phyloP scores from a whole-genome alignment of 2,888 invertebrate species.

The Erpobdella octoculata region DNA sequence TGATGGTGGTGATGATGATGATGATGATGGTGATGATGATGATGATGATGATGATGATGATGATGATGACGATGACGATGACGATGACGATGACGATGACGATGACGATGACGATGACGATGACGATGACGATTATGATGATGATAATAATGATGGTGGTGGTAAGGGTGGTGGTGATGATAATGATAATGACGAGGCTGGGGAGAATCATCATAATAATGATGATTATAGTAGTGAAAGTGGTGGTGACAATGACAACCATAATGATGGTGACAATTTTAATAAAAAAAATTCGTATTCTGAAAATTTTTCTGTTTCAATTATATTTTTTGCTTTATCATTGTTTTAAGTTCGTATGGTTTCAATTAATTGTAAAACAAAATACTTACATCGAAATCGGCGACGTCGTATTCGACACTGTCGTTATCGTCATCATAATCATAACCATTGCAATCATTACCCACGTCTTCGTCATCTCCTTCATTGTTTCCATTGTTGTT shows the following conservation, averaged over 20 bases:
- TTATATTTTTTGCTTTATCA: background rate
- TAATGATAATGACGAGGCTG: constrained; percentile 1
- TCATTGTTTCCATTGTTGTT: background rate
- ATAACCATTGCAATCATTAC: background rate
- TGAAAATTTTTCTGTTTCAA: background rate
- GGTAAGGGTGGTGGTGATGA: background rate
- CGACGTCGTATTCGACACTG: background rate
- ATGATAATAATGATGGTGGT: background rate
- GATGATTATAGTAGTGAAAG: background rate
- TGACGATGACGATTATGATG: background rate
- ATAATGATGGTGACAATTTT: background rate
- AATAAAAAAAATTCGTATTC: background rate
- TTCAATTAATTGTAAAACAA: background rate
- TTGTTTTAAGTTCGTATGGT: background rate
- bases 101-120: background rate
- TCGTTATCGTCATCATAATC: background rate
- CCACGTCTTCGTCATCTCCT: background rate
- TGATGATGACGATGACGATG: background rate
- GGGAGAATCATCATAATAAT: background rate
- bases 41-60: constrained; percentile 4
- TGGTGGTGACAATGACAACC: background rate
- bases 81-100: background rate
- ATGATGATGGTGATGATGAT: background rate
- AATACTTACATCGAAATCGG: background rate
- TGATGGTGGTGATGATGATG: background rate